Base-by-base conservation (phyloP, 2,797 vertebrate species). In the Neostethus bicornis region DNA sequence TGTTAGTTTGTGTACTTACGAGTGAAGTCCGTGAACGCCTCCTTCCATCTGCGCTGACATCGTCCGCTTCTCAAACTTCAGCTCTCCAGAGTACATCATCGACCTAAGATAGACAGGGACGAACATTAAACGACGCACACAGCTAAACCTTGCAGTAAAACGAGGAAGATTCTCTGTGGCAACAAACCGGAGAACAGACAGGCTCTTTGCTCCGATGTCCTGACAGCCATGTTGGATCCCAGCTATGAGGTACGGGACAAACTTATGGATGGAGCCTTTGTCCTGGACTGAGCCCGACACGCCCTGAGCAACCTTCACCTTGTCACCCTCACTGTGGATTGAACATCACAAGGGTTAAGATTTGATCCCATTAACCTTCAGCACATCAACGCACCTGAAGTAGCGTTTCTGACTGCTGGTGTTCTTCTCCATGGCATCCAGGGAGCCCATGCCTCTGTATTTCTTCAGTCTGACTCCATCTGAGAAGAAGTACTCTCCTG, bases 261-360 rank as follows among this genome's bases (percentile, higher is more conserved):
- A 97, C 85, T 97, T 96, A 68, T 97, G 96, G 81, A 97, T 96
- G 77, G 96, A 97, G 16, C 96, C 96, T 56, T 96, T 97, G 85
- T 96, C 95, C 85, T 95, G 96, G 70, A 96, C 91, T 0, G 94
- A 96, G 44, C 95, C 95, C 0, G 95, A 96, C 20, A 96, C 96
- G 0, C 95, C 95, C 84, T 96, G 95, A 0, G 95, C 95, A 2
- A 96, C 94, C 83, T 96, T 97, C 69, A 96, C 95, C 28, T 93
- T 95, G 67, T 97, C 95, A 0, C 95, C 94, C 84, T 97, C 95
- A 1, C 95, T 97, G 86, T 3, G 54, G 35, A 79, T 20, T 34
- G 52, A 1, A 55, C 7, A 23, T 29, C 5, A 46, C 1, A 4
- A 2, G n/a, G 16, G 20, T 59, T 50, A 50, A 17, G 35, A 24